Conservation (phyloP, 1,140 invertebrate genomes). For the Triops longicaudatus region DNA sequence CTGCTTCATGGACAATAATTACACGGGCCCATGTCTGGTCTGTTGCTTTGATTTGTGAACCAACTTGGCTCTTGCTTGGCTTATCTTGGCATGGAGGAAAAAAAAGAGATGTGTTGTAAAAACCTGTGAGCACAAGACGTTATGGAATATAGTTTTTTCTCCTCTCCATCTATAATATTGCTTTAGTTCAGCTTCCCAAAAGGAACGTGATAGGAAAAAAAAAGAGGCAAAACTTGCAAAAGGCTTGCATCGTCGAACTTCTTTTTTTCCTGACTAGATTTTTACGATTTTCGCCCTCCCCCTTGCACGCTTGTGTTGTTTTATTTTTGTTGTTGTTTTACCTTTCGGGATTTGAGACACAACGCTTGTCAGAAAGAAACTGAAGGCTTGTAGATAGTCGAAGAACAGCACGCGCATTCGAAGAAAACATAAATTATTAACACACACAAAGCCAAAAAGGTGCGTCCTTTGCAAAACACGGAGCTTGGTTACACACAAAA, state of each 20-base stretch:
- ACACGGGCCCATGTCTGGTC: constrained; percentile 9
- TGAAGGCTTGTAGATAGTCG: not conserved
- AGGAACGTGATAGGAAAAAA: not conserved
- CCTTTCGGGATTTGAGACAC: too few relatives aligned
- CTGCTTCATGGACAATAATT: constrained; percentile 15
- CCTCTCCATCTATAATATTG: constrained; percentile 4
- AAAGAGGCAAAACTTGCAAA: not conserved
- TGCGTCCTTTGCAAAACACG: not conserved
- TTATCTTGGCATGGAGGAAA: not conserved
- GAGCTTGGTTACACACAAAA: not conserved
- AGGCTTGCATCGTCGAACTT: not conserved
- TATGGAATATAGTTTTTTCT: constrained; percentile 1
- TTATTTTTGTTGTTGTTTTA: too few relatives aligned
- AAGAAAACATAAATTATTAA: constrained; percentile 1
- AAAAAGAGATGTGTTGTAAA: not conserved
- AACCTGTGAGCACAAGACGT: not conserved
- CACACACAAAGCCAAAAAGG: not conserved
- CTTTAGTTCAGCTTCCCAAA: not conserved
- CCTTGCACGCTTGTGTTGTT: not conserved
- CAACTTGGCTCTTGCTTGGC: not conserved
- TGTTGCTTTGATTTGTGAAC: constrained; percentile 12
- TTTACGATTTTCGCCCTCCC: constrained; percentile 4
- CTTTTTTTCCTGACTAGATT: too few relatives aligned
- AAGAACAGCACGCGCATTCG: not conserved
- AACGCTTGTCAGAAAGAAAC: not conserved